A percentile compares a stretch with the other conserved stretches of the same genome.
Conservation (phyloP, 2,113 vertebrate species). For the Stomatorhinus ivindoensis region DNA sequence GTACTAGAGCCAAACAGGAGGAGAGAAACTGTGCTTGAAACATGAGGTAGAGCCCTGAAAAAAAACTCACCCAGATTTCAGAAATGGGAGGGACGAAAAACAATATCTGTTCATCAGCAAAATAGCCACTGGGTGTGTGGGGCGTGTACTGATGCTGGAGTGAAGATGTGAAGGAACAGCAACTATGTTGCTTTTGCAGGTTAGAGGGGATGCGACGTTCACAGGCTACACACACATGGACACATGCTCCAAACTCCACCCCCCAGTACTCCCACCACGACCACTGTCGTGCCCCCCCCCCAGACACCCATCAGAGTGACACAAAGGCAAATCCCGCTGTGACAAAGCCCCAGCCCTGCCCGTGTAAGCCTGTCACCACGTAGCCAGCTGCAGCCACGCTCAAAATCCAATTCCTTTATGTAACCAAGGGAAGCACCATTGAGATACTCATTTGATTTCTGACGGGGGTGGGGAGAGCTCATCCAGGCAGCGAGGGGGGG, state of each 20-base stretch:
- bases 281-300: background rate
- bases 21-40: background rate
- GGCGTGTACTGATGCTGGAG: background rate
- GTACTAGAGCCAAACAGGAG: background rate
- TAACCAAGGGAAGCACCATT: slow-evolving; percentile 36
- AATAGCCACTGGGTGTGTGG: background rate
- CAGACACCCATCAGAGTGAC: slow-evolving; percentile 25
- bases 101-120: background rate
- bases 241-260: background rate
- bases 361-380: slow-evolving; percentile 16
- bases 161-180: background rate
- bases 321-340: slow-evolving; percentile 20
- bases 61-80: background rate
- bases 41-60: background rate
- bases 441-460: slow-evolving; percentile 34
- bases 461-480: background rate
- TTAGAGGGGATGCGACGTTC: background rate
- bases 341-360: slow-evolving; percentile 17
- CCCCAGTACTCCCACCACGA: background rate
- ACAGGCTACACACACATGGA: background rate
- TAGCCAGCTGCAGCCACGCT: slow-evolving; percentile 15
- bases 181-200: background rate
- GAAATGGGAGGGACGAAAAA: background rate
- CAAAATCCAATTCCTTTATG: slow-evolving; percentile 24
- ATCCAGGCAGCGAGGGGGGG: background rate